phyloP scores from a whole-genome alignment of 1,140 invertebrate genomes.

The Procambarus virginalis region DNA sequence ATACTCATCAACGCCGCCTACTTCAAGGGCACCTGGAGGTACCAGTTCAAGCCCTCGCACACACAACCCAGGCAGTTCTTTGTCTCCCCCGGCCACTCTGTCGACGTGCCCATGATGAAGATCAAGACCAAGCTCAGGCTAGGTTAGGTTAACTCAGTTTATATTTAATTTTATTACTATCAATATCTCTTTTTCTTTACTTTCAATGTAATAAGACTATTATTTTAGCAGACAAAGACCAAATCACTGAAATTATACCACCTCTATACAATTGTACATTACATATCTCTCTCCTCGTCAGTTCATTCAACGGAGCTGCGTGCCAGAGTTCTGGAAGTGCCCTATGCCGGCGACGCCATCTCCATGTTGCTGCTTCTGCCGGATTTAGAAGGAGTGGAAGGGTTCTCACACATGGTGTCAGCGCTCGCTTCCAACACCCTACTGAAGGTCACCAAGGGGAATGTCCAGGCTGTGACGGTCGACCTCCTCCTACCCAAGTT shows the following conservation, averaged over 20 bases:
- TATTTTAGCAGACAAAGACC: too few species aligned
- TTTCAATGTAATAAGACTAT: too few species aligned
- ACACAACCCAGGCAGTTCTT: neutral
- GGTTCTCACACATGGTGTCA: slow-evolving; percentile 66
- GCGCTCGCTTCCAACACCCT: slow-evolving; percentile 51
- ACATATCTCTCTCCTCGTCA: slow-evolving; percentile 71
- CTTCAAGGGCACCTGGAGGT: slow-evolving; percentile 91
- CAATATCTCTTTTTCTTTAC: too few species aligned
- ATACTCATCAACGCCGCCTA: slow-evolving; percentile 85
- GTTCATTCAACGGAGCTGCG: slow-evolving; percentile 84
- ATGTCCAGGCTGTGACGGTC: slow-evolving; percentile 70
- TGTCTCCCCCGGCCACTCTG: neutral
- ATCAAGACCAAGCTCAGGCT: slow-evolving; percentile 85
- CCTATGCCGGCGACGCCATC: slow-evolving; percentile 87
- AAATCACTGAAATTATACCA: too few species aligned
- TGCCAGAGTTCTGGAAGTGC: slow-evolving; percentile 87
- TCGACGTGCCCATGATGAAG: slow-evolving; percentile 84
- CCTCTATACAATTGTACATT: too few species aligned
- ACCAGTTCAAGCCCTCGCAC: slow-evolving; percentile 82
- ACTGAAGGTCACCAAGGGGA: slow-evolving; percentile 39
- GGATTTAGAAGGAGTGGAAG: slow-evolving; percentile 77
- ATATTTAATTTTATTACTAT: too few species aligned
- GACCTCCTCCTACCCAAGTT: slow-evolving; percentile 89
- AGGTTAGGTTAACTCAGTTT: neutral
- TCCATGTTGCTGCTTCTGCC: slow-evolving; percentile 91